These are phyloP conservation scores for Rhincodon typus DNA, from an alignment of 2,797 vertebrate species.

Conservation along the genomic window DNA sequence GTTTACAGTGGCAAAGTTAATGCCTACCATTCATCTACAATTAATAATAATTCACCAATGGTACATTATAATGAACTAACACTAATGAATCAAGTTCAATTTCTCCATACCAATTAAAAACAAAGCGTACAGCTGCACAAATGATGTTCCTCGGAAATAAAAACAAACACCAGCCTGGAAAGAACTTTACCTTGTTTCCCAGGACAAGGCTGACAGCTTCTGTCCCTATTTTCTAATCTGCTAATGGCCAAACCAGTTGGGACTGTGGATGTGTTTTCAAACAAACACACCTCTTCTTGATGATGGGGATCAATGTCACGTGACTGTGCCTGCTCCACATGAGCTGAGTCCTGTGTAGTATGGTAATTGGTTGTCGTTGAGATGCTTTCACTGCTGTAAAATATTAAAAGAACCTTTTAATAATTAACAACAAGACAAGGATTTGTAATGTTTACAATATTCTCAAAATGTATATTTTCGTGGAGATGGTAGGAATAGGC, in stretches of 20 bases:
- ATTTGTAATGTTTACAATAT: neutral
- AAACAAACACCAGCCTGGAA: neutral
- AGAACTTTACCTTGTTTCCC: neutral
- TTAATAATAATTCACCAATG: neutral
- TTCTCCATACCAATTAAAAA: neutral
- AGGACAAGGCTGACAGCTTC: neutral
- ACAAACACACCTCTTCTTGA: neutral
- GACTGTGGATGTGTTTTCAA: neutral
- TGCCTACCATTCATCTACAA: neutral
- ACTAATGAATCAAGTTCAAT: neutral
- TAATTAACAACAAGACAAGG: neutral
- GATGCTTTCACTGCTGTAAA: neutral
- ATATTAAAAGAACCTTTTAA: neutral
- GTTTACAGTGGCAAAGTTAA: neutral
- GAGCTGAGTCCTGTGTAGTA: neutral
- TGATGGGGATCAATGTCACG: neutral
- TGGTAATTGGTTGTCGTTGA: neutral
- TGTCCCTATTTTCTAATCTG: neutral
- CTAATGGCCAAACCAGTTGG: neutral
- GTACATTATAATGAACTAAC: neutral
- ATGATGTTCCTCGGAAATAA: neutral
- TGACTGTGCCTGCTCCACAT: neutral
- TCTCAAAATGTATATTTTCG: neutral
- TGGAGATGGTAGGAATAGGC: neutral
- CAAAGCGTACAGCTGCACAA: neutral